A percentile compares a stretch with the other conserved stretches of the same genome.
These are phyloP conservation scores for Carduelis carduelis DNA, from an alignment of 2,797 vertebrate species.

Conservation along the genomic window DNA sequence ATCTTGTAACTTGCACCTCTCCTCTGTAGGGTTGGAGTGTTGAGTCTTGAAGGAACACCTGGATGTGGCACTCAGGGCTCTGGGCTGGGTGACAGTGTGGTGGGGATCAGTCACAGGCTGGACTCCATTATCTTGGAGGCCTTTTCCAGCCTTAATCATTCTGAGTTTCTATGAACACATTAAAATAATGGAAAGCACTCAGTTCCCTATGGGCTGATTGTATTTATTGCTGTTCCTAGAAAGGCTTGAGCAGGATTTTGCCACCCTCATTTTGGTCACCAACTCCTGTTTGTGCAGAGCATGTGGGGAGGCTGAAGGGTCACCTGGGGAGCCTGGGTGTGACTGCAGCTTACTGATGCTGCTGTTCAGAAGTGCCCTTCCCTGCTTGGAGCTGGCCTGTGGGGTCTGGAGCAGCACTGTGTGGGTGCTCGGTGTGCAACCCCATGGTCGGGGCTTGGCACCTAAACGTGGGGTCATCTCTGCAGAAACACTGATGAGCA, in stretches of 20 bases:
- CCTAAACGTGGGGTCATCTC: rapidly evolving
- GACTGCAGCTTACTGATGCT: background rate
- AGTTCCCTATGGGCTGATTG: background rate
- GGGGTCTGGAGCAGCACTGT: background rate
- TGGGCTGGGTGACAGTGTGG: background rate
- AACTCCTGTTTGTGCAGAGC: rapidly evolving
- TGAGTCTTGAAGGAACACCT: background rate
- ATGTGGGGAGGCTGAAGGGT: background rate
- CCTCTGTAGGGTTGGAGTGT: background rate
- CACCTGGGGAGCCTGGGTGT: rapidly evolving
- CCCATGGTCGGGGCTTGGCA: rapidly evolving
- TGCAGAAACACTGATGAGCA: rapidly evolving
- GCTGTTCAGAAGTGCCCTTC: background rate
- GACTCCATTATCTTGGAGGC: background rate
- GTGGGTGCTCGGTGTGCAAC: rapidly evolving
- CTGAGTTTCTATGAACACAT: background rate
- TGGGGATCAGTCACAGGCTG: background rate
- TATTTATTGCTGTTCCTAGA: background rate
- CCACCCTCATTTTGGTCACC: background rate
- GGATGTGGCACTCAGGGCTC: background rate
- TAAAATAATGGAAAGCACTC: background rate
- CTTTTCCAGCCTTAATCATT: background rate
- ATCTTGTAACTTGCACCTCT: background rate
- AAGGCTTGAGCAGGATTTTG: background rate
- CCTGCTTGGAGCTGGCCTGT: background rate